These are phyloP conservation scores for Mesembrinibis cayennensis DNA, from an alignment of 2,113 vertebrate genomes.

Conservation along the genomic window DNA sequence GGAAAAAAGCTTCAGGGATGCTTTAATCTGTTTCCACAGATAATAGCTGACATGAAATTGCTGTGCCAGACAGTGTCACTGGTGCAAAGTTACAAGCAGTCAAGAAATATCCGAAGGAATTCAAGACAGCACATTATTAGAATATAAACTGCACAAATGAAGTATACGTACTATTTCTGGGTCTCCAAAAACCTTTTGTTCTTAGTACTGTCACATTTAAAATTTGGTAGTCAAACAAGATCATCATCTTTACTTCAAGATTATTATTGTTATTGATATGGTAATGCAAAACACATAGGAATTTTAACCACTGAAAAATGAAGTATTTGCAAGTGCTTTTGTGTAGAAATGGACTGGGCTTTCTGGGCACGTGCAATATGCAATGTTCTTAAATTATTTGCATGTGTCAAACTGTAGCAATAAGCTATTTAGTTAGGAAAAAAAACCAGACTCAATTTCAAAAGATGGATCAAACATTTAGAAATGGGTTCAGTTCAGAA, in stretches of 20 bases:
- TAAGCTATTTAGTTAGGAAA: background rate
- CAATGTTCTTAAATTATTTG: background rate
- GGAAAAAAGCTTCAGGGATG: background rate
- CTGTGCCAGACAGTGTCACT: background rate
- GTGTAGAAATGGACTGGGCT: background rate
- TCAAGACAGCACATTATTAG: background rate
- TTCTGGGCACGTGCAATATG: background rate
- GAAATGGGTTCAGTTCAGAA: background rate
- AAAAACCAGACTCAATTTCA: rapidly evolving
- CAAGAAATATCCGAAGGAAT: background rate
- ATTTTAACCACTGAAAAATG: background rate
- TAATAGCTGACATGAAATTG: background rate
- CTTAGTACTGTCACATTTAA: background rate
- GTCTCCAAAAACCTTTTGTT: background rate
- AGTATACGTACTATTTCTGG: background rate
- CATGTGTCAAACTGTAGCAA: background rate
- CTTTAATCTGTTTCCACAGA: slow-evolving; percentile 13
- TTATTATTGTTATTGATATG: background rate
- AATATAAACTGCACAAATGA: slow-evolving; percentile 20
- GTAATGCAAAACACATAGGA: background rate
- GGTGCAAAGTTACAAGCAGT: slow-evolving; percentile 1
- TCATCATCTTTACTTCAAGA: background rate
- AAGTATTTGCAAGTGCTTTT: background rate
- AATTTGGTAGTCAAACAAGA: background rate
- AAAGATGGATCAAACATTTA: background rate